Conservation (phyloP, 2,797 vertebrate genomes). For the Crax fasciolata region DNA sequence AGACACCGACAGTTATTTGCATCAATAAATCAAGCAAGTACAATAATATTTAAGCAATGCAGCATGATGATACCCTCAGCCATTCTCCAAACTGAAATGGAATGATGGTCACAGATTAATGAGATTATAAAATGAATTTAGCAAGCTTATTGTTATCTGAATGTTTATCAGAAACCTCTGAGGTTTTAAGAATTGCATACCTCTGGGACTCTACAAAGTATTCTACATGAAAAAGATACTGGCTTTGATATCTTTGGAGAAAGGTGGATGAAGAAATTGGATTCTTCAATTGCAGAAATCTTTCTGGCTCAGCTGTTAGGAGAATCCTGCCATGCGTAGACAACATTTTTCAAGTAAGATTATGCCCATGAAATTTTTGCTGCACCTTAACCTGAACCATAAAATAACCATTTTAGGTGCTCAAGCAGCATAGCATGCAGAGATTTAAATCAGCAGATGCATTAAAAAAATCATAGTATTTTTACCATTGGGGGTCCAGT, state of each 20-base stretch:
- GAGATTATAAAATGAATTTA: slow-evolving; percentile 64
- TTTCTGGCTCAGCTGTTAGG: not conserved
- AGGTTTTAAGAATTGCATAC: slow-evolving; percentile 46
- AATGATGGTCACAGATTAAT: slow-evolving; percentile 54
- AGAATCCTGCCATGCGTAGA: slow-evolving; percentile 2
- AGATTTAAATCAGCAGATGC: not conserved
- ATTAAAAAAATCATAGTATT: not conserved
- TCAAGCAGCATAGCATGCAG: not conserved
- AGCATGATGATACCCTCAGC: not conserved
- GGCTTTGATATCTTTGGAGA: slow-evolving; percentile 4
- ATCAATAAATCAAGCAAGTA: not conserved
- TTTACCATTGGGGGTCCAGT: not conserved
- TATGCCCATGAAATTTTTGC: slow-evolving; percentile 25
- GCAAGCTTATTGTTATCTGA: slow-evolving; percentile 53
- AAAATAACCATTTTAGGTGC: slow-evolving; percentile 8
- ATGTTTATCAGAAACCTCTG: slow-evolving; percentile 60
- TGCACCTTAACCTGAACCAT: not conserved
- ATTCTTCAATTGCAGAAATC: slow-evolving; percentile 25
- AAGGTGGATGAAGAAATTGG: slow-evolving; percentile 36
- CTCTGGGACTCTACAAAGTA: slow-evolving; percentile 15
- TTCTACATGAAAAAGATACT: slow-evolving; percentile 26
- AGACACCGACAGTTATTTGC: not conserved
- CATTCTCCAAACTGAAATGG: slow-evolving; percentile 16
- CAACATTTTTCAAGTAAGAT: not conserved
- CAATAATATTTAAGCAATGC: not conserved